phyloP scores from a whole-genome alignment of 37 sponge, comb jelly and placozoan species.

The Tethya wilhelma region DNA sequence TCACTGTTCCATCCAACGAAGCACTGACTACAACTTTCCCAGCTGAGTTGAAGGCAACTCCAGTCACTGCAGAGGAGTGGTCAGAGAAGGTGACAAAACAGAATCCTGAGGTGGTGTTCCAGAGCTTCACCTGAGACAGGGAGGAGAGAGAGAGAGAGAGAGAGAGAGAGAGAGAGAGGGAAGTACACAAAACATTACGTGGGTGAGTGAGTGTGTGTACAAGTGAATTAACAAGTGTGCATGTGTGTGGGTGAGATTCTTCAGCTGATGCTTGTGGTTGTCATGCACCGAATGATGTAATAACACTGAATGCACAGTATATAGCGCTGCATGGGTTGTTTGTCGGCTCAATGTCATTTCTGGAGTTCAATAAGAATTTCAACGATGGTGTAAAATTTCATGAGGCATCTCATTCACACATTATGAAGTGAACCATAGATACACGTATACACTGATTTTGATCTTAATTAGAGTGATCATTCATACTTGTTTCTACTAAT shows the following conservation, averaged over 20 bases:
- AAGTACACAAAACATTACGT: not conserved
- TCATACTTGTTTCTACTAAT: no score
- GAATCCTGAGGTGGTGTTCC: constrained; percentile 92
- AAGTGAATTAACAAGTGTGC: not conserved
- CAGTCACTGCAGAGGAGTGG: constrained; percentile 88
- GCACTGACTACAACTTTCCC: constrained; percentile 89
- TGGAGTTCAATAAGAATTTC: no score
- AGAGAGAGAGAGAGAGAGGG: not conserved
- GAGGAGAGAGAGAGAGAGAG: not conserved
- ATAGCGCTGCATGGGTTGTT: no score
- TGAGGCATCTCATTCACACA: no score
- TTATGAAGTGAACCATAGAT: no score
- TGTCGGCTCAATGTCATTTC: no score
- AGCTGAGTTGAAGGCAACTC: constrained; percentile 63
- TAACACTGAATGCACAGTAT: no score
- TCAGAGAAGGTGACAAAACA: constrained; percentile 96
- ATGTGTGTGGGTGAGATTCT: constrained; percentile 17
- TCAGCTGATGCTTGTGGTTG: no score
- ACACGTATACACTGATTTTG: no score
- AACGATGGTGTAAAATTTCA: no score
- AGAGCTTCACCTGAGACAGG: constrained; percentile 87
- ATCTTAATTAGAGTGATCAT: no score
- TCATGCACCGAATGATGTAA: no score
- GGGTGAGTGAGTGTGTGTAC: not conserved
- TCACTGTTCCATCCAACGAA: constrained; percentile 96